These are phyloP conservation scores for Tragelaphus scriptus DNA, from an alignment of 2,113 vertebrate species.

Conservation along the genomic window DNA sequence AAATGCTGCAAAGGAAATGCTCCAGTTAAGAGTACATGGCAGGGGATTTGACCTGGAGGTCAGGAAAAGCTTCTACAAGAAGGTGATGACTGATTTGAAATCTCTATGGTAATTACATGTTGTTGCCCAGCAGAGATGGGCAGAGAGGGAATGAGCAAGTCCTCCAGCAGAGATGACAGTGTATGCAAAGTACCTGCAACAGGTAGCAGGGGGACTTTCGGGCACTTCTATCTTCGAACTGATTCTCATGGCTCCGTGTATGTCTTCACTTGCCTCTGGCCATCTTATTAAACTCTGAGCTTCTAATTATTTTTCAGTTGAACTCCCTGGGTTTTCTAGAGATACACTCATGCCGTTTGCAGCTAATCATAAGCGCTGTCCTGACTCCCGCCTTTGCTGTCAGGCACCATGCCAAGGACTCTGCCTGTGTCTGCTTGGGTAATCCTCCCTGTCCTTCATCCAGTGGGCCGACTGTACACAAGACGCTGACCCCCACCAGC, in stretches of 20 bases:
- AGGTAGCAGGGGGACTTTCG: not conserved
- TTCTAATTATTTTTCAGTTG: not conserved
- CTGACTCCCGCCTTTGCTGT: not conserved
- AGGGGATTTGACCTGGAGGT: not conserved
- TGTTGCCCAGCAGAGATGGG: not conserved
- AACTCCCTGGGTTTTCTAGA: not conserved
- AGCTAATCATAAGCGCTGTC: not conserved
- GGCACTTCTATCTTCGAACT: not conserved
- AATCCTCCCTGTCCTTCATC: not conserved
- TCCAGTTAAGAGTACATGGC: not conserved
- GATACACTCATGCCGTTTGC: not conserved
- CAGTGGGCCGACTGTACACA: rapidly evolving
- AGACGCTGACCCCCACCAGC: not conserved
- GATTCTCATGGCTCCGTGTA: not conserved
- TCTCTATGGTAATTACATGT: not conserved
- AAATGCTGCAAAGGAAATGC: not conserved
- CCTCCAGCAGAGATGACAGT: rapidly evolving
- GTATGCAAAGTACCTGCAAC: rapidly evolving
- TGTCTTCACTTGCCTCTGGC: not conserved
- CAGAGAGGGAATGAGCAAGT: not conserved
- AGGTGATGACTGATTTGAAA: not conserved
- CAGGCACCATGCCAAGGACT: not conserved
- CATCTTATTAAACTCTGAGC: not conserved
- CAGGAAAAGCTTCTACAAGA: not conserved
- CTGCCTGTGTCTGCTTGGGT: not conserved